Evolutionary conservation across 1,140 invertebrate genomes (phyloP).

Genomic region (Ceratina calcarata): DNA sequence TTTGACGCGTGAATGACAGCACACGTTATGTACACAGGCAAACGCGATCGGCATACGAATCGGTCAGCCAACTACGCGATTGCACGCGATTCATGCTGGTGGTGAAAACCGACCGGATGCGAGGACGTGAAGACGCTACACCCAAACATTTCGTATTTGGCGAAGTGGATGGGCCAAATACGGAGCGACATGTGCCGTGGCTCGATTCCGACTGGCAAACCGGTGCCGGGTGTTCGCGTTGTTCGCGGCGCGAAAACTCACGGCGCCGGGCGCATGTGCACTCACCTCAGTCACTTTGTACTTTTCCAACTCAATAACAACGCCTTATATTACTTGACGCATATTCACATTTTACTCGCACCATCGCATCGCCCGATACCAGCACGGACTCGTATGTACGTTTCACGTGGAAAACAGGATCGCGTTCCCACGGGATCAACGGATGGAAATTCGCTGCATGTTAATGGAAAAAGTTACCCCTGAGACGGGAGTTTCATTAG

Average conservation of each 20-base stretch:
- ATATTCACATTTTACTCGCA: too few relatives aligned
- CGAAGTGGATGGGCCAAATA: too few relatives aligned
- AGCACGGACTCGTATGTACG: neutral
- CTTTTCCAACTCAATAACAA: neutral
- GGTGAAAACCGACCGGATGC: neutral
- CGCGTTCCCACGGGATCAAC: neutral
- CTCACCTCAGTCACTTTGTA: neutral
- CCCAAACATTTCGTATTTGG: neutral
- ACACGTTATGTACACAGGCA: neutral
- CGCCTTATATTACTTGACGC: conserved; percentile 4
- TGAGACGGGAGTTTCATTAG: neutral
- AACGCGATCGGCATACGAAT: neutral
- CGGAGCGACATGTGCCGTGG: conserved; percentile 45
- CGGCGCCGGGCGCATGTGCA: conserved; percentile 63
- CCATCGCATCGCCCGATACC: neutral
- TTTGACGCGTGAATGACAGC: conserved; percentile 60
- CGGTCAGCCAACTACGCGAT: neutral
- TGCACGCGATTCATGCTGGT: too few relatives aligned
- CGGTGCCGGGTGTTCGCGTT: conserved; percentile 14
- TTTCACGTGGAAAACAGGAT: neutral
- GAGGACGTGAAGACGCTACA: neutral
- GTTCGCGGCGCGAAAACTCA: conserved; percentile 61
- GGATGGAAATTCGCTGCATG: neutral
- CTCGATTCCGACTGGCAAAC: conserved; percentile 63
- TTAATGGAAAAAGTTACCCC: conserved; percentile 19